Percentiles rank a stretch among this genome's conserved stretches.
These are phyloP conservation scores for Puma concolor DNA, from an alignment of 2,113 vertebrate species.

Conservation along the genomic window DNA sequence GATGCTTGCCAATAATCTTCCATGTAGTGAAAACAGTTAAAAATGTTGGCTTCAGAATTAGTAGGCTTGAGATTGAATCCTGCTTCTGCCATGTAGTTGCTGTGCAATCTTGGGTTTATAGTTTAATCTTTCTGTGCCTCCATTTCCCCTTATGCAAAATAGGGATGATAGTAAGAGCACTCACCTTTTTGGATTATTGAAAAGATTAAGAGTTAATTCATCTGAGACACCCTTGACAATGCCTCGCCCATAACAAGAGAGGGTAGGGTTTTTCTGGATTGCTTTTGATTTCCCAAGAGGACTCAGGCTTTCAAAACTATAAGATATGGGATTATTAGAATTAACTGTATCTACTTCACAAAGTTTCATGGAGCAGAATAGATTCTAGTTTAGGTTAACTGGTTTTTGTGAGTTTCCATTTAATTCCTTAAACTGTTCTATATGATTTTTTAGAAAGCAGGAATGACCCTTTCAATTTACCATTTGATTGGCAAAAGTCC, in stretches of 20 bases:
- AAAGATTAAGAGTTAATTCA: not conserved
- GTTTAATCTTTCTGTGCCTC: not conserved
- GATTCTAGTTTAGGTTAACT: slow-evolving; percentile 2
- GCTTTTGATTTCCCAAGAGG: not conserved
- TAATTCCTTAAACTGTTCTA: not conserved
- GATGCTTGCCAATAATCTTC: not conserved
- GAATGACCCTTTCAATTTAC: not conserved
- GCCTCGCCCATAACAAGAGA: not conserved
- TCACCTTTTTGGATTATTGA: not conserved
- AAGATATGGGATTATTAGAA: not conserved
- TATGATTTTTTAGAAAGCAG: not conserved
- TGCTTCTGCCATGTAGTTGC: not conserved
- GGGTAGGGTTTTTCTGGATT: slow-evolving; percentile 7
- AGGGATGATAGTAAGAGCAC: not conserved
- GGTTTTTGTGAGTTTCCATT: not conserved
- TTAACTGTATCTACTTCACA: slow-evolving; percentile 25
- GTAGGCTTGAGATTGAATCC: not conserved
- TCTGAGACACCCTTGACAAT: not conserved
- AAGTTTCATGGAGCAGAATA: not conserved
- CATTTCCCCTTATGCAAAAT: not conserved
- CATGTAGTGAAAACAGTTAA: not conserved
- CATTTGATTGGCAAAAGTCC: not conserved
- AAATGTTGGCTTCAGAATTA: not conserved
- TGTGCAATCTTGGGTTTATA: not conserved
- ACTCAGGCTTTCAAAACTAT: slow-evolving; percentile 12